These are phyloP conservation scores for Antheraea assamensis DNA, from an alignment of 2,888 invertebrate species.

Conservation along the genomic window DNA sequence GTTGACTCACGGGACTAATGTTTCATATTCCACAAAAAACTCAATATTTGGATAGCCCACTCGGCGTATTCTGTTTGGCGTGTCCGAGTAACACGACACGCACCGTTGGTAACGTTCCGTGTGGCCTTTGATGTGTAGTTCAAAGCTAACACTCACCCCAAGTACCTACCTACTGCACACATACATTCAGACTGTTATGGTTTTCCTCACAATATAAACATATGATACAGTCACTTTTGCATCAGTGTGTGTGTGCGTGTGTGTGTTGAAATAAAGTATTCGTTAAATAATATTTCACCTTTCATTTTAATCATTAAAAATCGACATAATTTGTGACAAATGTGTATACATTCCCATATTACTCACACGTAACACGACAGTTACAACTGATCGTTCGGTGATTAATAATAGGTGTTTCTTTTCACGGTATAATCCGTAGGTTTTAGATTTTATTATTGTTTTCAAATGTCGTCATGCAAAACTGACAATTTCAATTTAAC, in stretches of 20 bases:
- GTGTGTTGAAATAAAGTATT: too few relatives aligned
- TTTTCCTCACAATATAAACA: not conserved
- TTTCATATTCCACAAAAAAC: not conserved
- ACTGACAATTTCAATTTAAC: not conserved
- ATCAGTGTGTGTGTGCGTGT: not conserved
- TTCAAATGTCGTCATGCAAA: not conserved
- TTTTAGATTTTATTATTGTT: not conserved
- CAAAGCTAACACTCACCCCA: not conserved
- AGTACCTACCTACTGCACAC: not conserved
- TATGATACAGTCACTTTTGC: not conserved
- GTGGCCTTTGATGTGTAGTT: constrained; percentile 10
- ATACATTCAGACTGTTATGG: not conserved
- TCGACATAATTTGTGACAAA: not conserved
- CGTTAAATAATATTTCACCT: not conserved
- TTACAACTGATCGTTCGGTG: not conserved
- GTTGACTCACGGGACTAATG: not conserved
- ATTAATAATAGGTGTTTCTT: not conserved
- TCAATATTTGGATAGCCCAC: constrained; percentile 24
- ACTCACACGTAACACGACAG: not conserved
- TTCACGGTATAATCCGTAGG: not conserved
- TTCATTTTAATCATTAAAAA: not conserved
- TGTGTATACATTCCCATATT: too few relatives aligned
- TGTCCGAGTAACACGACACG: not conserved
- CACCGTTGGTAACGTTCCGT: not conserved
- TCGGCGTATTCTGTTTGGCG: constrained; percentile 18